These are phyloP conservation scores for Notothenia rossii DNA, from an alignment of 2,113 vertebrate genomes.

Conservation along the genomic window DNA sequence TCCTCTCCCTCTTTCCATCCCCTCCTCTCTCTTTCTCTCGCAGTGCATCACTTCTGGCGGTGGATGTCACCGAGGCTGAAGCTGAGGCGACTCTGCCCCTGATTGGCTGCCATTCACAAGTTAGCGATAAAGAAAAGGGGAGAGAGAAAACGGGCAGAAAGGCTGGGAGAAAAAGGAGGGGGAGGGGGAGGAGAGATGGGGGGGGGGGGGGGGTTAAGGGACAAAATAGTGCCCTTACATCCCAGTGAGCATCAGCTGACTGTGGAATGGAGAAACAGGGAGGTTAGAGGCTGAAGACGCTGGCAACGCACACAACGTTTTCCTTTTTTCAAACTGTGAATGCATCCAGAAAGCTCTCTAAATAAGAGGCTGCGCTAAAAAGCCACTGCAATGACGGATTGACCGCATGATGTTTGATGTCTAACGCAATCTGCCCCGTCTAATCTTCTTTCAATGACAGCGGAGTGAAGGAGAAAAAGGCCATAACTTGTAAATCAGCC, in stretches of 20 bases:
- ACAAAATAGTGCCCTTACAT: conserved; percentile 67
- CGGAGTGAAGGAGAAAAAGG: conserved; percentile 80
- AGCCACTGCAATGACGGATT: conserved; percentile 68
- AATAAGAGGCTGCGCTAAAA: conserved; percentile 35
- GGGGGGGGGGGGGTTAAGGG: background rate
- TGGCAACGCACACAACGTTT: conserved; percentile 51
- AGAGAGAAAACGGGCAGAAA: conserved; percentile 42
- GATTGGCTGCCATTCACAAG: conserved; percentile 88
- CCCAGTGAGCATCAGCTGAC: conserved; percentile 72
- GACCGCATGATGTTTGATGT: conserved; percentile 77
- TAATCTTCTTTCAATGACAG: conserved; percentile 82
- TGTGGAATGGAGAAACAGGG: conserved; percentile 65
- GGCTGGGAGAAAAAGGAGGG: background rate
- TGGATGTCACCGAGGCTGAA: conserved; percentile 84
- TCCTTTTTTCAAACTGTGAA: conserved; percentile 20
- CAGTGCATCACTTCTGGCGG: conserved; percentile 79
- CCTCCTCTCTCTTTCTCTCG: conserved; percentile 58
- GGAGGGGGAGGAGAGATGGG: background rate
- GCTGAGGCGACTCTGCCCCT: conserved; percentile 79
- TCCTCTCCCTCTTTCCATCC: background rate
- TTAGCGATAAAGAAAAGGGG: conserved; percentile 79
- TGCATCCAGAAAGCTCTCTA: conserved; percentile 48
- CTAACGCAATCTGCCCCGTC: conserved; percentile 77
- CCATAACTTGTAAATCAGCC: conserved; percentile 83
- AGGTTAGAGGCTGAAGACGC: conserved; percentile 70